Conservation (phyloP, 2,888 invertebrate genomes). For the Spialia ferax region DNA sequence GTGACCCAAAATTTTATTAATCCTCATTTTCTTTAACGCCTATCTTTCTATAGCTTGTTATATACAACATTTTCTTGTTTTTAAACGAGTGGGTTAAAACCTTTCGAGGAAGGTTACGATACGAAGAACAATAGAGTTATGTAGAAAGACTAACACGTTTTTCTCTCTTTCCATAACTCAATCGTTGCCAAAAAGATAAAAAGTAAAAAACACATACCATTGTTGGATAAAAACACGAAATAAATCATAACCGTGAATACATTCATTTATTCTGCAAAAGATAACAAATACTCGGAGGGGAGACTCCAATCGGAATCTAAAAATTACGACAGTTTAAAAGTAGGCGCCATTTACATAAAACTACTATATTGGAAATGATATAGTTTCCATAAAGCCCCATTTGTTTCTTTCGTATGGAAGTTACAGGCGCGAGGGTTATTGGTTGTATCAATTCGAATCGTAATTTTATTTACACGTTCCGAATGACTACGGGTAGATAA, state of each 20-base stretch:
- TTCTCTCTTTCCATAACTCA: background rate
- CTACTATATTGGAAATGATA: constrained; percentile 82
- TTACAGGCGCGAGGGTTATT: constrained; percentile 48
- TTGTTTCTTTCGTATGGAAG: constrained; percentile 66
- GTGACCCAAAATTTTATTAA: constrained; percentile 52
- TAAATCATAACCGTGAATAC: constrained; percentile 79
- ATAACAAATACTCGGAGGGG: constrained; percentile 81
- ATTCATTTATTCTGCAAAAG: constrained; percentile 77
- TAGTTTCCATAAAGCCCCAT: constrained; percentile 65
- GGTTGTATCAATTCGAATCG: constrained; percentile 44
- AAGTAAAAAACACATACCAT: background rate
- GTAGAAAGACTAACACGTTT: too few species aligned
- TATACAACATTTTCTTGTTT: too few species aligned
- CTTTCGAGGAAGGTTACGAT: too few species aligned
- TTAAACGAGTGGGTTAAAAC: too few species aligned
- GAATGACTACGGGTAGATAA: constrained; percentile 7
- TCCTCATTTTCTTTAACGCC: constrained; percentile 13
- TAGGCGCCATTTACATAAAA: constrained; percentile 84
- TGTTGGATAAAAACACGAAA: constrained; percentile 61
- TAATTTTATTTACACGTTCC: constrained; percentile 34
- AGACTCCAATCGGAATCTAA: constrained; percentile 82
- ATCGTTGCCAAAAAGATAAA: constrained; percentile 21
- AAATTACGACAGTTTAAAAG: constrained; percentile 87
- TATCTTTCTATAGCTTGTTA: background rate
- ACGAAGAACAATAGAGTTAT: too few species aligned